Evolutionary conservation across 2,888 invertebrate genomes (phyloP).

Genomic region (Drosophila robusta): DNA sequence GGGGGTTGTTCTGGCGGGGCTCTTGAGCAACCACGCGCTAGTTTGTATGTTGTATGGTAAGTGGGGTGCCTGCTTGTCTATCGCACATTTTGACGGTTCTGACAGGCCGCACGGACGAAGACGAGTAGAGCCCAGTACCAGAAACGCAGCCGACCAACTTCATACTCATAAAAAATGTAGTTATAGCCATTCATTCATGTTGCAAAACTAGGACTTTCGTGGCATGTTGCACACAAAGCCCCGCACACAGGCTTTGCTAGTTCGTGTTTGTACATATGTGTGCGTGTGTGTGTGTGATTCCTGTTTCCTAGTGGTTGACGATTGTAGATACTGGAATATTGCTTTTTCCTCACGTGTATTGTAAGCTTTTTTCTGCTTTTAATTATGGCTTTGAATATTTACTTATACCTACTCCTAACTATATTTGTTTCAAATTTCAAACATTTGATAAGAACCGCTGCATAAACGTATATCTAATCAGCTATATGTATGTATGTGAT

Average conservation of each 20-base stretch:
- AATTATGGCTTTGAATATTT: constrained; percentile 7
- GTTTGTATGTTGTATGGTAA: constrained; percentile 15
- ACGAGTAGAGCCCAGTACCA: constrained; percentile 12
- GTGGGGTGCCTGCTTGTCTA: constrained; percentile 48
- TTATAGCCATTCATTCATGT: constrained; percentile 70
- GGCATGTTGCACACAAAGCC: constrained; percentile 43
- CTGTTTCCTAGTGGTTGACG: constrained; percentile 30
- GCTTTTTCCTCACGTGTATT: constrained; percentile 5
- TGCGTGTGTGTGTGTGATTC: constrained; percentile 23
- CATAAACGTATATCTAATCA: too few relatives aligned
- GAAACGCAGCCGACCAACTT: constrained; percentile 19
- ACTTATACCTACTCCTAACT: background rate
- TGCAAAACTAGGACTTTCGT: constrained; percentile 64
- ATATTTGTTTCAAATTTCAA: background rate
- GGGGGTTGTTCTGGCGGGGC: constrained; percentile 18
- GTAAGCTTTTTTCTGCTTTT: background rate
- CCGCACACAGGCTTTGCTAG: constrained; percentile 12
- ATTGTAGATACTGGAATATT: constrained; percentile 28
- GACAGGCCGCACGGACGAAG: constrained; percentile 53
- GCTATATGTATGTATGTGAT: too few relatives aligned
- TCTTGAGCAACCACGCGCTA: constrained; percentile 33
- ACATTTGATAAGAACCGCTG: too few relatives aligned
- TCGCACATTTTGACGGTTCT: constrained; percentile 68
- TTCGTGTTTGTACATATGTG: constrained; percentile 1
- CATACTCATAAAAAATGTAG: constrained; percentile 65